Conservation (phyloP, 2,888 invertebrate genomes). For the Ditylenchus weischeri region DNA sequence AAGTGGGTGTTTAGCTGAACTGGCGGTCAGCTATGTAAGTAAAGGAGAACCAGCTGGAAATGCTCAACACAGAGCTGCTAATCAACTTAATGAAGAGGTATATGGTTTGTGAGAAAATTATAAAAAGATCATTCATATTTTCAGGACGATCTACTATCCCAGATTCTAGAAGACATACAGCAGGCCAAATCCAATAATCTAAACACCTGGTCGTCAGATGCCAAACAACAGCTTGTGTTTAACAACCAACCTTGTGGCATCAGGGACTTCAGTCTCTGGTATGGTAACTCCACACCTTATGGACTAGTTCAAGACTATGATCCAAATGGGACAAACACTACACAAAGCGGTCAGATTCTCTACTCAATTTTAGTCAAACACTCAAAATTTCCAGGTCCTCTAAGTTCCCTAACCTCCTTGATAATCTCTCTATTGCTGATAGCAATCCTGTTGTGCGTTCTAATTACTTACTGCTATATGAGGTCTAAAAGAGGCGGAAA, state of each 20-base stretch:
- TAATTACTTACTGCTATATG: slow-evolving; percentile 6
- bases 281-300: slow-evolving; percentile 25
- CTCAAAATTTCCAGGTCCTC: not conserved
- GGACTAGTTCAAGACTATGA: slow-evolving; percentile 22
- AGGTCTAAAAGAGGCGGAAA: not conserved
- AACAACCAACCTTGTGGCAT: slow-evolving; percentile 27
- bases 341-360: not conserved
- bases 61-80: not conserved
- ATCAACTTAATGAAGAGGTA: not conserved
- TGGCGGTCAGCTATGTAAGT: not conserved
- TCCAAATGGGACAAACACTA: not conserved
- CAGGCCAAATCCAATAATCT: slow-evolving; percentile 4
- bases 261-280: slow-evolving; percentile 31
- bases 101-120: not conserved
- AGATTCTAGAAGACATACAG: not conserved
- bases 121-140: not conserved
- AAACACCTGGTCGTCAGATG: not conserved
- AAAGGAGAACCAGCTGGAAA: not conserved
- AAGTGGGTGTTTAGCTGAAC: slow-evolving; percentile 19
- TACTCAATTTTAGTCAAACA: not conserved
- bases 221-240: slow-evolving; percentile 12
- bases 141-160: slow-evolving; percentile 1
- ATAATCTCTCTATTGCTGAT: slow-evolving; percentile 9
- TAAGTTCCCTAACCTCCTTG: slow-evolving; percentile 6
- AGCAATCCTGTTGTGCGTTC: not conserved